These are phyloP conservation scores for Cantharis nigra DNA, from an alignment of 2,888 invertebrate genomes.

Conservation along the genomic window DNA sequence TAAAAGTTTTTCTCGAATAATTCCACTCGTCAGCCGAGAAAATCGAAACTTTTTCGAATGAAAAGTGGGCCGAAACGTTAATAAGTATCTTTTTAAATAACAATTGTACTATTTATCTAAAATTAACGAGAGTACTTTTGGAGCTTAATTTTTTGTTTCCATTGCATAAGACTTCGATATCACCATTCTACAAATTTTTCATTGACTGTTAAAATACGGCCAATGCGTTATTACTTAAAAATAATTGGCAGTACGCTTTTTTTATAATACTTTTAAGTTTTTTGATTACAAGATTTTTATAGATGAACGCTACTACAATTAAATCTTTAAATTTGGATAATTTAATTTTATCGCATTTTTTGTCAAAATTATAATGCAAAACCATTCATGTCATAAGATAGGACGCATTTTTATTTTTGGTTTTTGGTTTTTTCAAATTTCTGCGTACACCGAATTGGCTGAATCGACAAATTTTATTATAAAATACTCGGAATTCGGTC, in stretches of 20 bases:
- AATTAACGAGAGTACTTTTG: slow-evolving; percentile 32
- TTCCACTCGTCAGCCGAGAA: not conserved
- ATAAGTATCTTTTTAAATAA: slow-evolving; percentile 30
- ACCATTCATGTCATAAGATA: slow-evolving; percentile 25
- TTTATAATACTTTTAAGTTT: slow-evolving; percentile 27
- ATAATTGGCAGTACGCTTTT: slow-evolving; percentile 55
- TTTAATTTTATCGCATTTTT: slow-evolving; percentile 14
- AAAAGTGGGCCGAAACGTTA: not conserved
- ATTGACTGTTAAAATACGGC: slow-evolving; percentile 19
- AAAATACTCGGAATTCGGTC: not conserved
- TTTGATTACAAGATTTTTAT: slow-evolving; percentile 31
- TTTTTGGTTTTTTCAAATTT: not conserved
- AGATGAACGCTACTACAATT: slow-evolving; percentile 25
- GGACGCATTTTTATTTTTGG: slow-evolving; percentile 7
- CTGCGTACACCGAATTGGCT: not conserved
- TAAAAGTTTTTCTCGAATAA: not conserved
- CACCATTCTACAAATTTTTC: slow-evolving; percentile 52
- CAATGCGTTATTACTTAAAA: slow-evolving; percentile 35
- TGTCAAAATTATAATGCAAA: slow-evolving; percentile 18
- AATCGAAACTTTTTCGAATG: not conserved
- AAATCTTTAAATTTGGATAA: slow-evolving; percentile 26
- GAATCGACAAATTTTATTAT: not conserved
- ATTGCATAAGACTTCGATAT: slow-evolving; percentile 58
- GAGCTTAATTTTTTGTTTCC: slow-evolving; percentile 40
- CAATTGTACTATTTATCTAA: slow-evolving; percentile 36